Percentiles rank a stretch among this genome's conserved stretches.
These are phyloP conservation scores for Thunnus maccoyii DNA, from an alignment of 2,113 vertebrate genomes.

Conservation along the genomic window DNA sequence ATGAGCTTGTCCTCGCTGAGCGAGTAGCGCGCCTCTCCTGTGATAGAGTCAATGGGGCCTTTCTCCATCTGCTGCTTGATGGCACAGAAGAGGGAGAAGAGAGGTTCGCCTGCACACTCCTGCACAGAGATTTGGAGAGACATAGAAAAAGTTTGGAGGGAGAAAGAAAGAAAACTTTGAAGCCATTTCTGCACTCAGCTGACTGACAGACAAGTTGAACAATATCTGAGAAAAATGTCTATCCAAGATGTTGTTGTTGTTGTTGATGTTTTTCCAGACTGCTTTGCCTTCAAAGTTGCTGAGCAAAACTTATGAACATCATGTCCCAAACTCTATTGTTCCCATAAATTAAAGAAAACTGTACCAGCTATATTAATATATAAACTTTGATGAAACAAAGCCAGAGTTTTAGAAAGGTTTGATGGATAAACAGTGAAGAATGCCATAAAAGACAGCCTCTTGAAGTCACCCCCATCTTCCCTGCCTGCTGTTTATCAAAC, in stretches of 20 bases:
- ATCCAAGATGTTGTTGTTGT: slow-evolving; percentile 6
- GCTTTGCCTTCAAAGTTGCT: slow-evolving; percentile 28
- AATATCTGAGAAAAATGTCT: slow-evolving; percentile 7
- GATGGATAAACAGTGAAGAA: slow-evolving; percentile 34
- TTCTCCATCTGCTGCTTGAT: slow-evolving; percentile 99
- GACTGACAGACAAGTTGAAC: slow-evolving; percentile 12
- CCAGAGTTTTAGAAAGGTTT: slow-evolving; percentile 15
- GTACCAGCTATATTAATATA: slow-evolving; percentile 20
- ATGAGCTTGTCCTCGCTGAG: slow-evolving; percentile 99
- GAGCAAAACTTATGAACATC: slow-evolving; percentile 29
- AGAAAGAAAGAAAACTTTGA: slow-evolving; percentile 33
- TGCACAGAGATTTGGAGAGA: slow-evolving; percentile 66
- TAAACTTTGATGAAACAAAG: slow-evolving; percentile 15
- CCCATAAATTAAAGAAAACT: slow-evolving; percentile 44
- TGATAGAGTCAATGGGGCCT: slow-evolving; percentile 97
- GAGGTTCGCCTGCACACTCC: slow-evolving; percentile 98
- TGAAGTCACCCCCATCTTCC: slow-evolving; percentile 8
- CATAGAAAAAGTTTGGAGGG: slow-evolving; percentile 2
- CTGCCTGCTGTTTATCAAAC: slow-evolving; percentile 44
- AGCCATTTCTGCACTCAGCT: not conserved
- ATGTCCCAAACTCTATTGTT: slow-evolving; percentile 14
- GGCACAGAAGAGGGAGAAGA: slow-evolving; percentile 98
- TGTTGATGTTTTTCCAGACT: slow-evolving; percentile 25
- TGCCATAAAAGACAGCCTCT: slow-evolving; percentile 8
- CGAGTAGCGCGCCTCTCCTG: slow-evolving; percentile 96